Base-by-base conservation (phyloP, 2,888 invertebrate species). In the Drosophila affinis region DNA sequence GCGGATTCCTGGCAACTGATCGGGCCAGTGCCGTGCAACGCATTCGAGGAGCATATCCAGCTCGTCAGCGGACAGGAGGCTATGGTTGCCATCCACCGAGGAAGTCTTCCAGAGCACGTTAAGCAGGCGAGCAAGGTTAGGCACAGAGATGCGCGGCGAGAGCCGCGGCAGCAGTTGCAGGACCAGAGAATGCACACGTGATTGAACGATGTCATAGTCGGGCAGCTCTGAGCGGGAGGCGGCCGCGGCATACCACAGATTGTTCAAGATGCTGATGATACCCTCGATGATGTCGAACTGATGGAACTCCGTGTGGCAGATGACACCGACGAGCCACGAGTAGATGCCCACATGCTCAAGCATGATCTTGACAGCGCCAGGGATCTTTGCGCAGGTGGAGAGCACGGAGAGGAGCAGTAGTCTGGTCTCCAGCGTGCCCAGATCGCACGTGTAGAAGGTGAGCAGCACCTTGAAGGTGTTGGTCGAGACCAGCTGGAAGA, bases 401-500 rank as follows among this genome's bases (percentile, higher is more conserved):
- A 97, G 81, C 0, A 95, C 93, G 62, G 94, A 93, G 29, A 97
- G 91, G 72, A 97, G 95, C 58, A 94, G 93, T 63, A 95, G 93
- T 91, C 95, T 95, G 1, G 93, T 93, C 72, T 93, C 93, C 54
- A 92, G 90, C 75, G 95, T 95, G n/a, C 95, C 93, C 52, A 96
- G 89, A 18, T 93, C 92, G 27, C 95, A 95, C 0, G 93, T 93
- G 88, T 95, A 95, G 87, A 95, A 95, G 78, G 95, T 95, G 90
- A 96, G 94, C 2, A 98, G 92, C 89, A 96, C 94, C 90, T 97
- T 97, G 77, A 96, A 94, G 10, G 95, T 94, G 92, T 95, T 95
- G 0, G 95, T 95, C 87, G 95, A 95, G 63, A 96, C 94, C 21
- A 96, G 94, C 3, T 97, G 93, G 58, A 94, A 93, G 60, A 96